These are phyloP conservation scores for Centropyge bicolor DNA, from an alignment of 2,797 vertebrate species.

Conservation along the genomic window DNA sequence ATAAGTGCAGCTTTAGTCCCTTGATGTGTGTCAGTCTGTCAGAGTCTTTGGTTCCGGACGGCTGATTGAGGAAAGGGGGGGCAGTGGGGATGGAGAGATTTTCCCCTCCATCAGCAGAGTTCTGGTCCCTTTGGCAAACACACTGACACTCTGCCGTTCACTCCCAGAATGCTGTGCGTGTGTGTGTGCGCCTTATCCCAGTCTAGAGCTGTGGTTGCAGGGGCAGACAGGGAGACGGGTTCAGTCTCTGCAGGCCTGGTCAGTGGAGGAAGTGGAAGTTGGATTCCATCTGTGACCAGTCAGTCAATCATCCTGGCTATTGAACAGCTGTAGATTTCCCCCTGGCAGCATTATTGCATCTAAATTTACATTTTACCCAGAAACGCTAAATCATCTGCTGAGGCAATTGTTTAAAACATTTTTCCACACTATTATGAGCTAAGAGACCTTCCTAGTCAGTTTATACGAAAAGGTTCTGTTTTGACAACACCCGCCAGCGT, in stretches of 20 bases:
- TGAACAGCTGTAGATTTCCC: constrained; percentile 29
- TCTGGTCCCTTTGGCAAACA: constrained; percentile 71
- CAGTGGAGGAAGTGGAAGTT: constrained; percentile 47
- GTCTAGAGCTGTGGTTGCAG: constrained; percentile 72
- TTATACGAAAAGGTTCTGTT: constrained; percentile 38
- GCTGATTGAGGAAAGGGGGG: constrained; percentile 38
- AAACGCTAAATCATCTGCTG: neutral
- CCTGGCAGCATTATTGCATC: constrained; percentile 4
- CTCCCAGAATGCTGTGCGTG: constrained; percentile 51
- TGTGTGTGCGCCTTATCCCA: constrained; percentile 25
- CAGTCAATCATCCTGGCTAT: constrained; percentile 24
- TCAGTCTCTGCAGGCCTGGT: constrained; percentile 44
- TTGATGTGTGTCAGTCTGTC: constrained; percentile 74
- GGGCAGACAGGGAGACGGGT: constrained; percentile 67
- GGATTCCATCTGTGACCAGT: constrained; percentile 41
- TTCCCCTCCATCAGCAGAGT: constrained; percentile 79
- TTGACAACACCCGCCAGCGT: constrained; percentile 12
- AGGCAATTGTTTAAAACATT: neutral
- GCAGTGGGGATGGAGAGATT: constrained; percentile 31
- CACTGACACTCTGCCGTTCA: constrained; percentile 50
- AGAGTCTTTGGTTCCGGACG: constrained; percentile 58
- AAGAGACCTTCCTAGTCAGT: neutral
- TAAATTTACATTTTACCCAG: constrained; percentile 26
- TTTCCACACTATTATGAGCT: constrained; percentile 11
- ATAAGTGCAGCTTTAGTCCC: constrained; percentile 45